Base-by-base conservation (phyloP, 2,113 vertebrate genomes). In the Rousettus leschenaultii region DNA sequence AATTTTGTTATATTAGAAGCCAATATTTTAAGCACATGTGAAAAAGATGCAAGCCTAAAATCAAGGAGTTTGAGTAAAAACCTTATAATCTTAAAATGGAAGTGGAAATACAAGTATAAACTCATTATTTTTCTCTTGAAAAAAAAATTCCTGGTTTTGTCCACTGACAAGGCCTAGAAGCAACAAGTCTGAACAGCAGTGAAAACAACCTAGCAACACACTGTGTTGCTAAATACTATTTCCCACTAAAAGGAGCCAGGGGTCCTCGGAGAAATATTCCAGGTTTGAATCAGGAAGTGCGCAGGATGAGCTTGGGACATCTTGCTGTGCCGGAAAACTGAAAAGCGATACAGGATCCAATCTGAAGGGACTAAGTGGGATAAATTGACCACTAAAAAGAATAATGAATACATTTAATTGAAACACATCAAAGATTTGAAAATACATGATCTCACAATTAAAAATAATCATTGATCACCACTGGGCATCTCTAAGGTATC, bases 1-100 rank as follows among this genome's bases (percentile, higher is more conserved):
- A 48, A 82, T 71, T 89, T 94, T 96, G 18, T 48, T 97, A 59
- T 84, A 78, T 68, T 89, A 68, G 21, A 13, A 92, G 24, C 21
- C 18, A 82, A 55, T 84, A 55, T 83, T 68, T 90, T 88, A 87
- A 84, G 26, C 48, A 80, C 68, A 66, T 33, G 40, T 89, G 78
- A 73, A 73, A 93, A 48, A 95, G 40, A 70, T 74, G n/a, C 1
- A 86, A 90, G 28, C 87, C 55, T 83, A 94, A 95, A 95, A 68
- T 85, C 24, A 61, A 82, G 24, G 7, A 66, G 9, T 93, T 85
- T 86, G 83, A 89, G 6, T 82, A 82, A 61, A 91, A 94, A 70
- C 24, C 26, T 95, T 94, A 8, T 90, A 77, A 89, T 89, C 38
- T 63, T 95, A 82, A 61, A 91, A 96, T 86, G 91, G 43, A 97